These are phyloP conservation scores for Atherinosoma microstoma DNA, from an alignment of 2,797 vertebrate species.

Conservation along the genomic window DNA sequence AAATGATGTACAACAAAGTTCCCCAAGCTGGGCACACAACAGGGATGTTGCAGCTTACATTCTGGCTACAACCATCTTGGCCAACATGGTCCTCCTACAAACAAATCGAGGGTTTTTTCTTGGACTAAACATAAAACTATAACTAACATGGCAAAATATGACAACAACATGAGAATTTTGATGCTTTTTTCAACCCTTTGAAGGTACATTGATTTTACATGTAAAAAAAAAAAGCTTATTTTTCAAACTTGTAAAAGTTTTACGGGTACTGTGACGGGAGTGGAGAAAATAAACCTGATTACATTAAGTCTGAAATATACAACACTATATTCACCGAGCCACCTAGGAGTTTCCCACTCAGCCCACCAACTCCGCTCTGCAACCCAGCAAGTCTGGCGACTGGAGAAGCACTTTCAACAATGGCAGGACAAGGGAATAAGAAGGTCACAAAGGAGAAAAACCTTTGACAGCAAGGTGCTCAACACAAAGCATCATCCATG, in stretches of 20 bases:
- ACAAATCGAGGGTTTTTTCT: too few species aligned
- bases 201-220: not conserved
- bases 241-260: not conserved
- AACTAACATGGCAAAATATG: not conserved
- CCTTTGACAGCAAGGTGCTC: too few species aligned
- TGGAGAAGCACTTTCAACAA: too few species aligned
- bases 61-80: not conserved
- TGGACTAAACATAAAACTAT: not conserved
- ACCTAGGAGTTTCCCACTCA: too few species aligned
- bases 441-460: too few species aligned
- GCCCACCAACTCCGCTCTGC: too few species aligned
- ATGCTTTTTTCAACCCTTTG: not conserved
- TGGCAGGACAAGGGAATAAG: too few species aligned
- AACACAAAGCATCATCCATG: too few species aligned
- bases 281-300: conserved; percentile 2
- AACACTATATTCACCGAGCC: too few species aligned
- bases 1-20: not conserved
- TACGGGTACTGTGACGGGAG: not conserved
- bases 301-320: not conserved
- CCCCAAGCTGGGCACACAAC: not conserved
- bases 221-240: not conserved
- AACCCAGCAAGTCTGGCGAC: too few species aligned
- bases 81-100: not conserved
- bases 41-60: not conserved
- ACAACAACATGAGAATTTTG: not conserved